Evolutionary conservation across 2,113 vertebrate species (phyloP).

Genomic region (Catharus fuscescens): DNA sequence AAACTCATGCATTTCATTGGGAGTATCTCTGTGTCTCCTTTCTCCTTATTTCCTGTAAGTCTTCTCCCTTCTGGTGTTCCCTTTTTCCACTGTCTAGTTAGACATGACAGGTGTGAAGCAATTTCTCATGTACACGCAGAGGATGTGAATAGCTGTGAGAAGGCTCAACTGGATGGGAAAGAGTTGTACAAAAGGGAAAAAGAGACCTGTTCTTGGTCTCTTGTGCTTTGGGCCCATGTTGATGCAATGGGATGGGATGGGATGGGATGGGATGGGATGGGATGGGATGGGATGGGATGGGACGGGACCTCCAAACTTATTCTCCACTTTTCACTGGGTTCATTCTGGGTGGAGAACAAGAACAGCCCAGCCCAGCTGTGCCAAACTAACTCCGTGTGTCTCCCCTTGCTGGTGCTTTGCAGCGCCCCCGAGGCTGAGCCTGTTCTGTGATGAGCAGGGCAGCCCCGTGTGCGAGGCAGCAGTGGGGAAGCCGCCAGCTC

Average conservation of each 20-base stretch:
- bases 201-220: fast-evolving
- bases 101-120: background rate
- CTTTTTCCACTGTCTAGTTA: background rate
- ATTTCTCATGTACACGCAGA: background rate
- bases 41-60: background rate
- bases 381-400: too few relatives aligned
- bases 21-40: background rate
- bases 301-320: too few relatives aligned
- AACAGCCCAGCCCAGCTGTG: too few relatives aligned
- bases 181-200: background rate
- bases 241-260: too few relatives aligned
- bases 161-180: fast-evolving
- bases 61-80: background rate
- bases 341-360: too few relatives aligned
- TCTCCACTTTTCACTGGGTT: too few relatives aligned
- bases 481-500: background rate
- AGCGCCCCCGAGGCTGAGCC: background rate
- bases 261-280: background rate
- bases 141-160: background rate
- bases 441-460: background rate
- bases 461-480: background rate
- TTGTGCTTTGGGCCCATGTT: background rate
- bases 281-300: too few relatives aligned
- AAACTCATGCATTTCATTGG: background rate
- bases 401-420: too few relatives aligned